A percentile compares a stretch with the other conserved stretches of the same genome.
These are phyloP conservation scores for Popillia japonica DNA, from an alignment of 1,140 invertebrate genomes.

Conservation along the genomic window DNA sequence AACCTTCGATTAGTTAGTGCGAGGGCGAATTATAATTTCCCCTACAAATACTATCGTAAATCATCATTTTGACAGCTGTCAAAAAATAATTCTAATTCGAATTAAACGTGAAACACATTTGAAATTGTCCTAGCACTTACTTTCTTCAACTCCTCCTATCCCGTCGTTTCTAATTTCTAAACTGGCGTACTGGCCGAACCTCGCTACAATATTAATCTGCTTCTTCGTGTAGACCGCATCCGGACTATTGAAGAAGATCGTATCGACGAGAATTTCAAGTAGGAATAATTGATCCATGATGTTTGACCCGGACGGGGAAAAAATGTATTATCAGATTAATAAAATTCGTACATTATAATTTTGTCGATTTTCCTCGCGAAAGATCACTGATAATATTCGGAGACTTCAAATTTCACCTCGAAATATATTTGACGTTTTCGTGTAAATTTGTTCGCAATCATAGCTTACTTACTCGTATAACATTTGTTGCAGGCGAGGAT, in stretches of 20 bases:
- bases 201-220: constrained; percentile 46
- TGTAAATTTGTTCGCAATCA: constrained; percentile 22
- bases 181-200: constrained; percentile 44
- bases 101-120: too few relatives aligned
- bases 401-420: constrained; percentile 22
- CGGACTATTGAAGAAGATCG: constrained; percentile 44
- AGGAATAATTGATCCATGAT: constrained; percentile 45
- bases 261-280: constrained; percentile 49
- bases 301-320: background rate
- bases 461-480: constrained; percentile 17
- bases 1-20: too few relatives aligned
- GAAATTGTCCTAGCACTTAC: too few relatives aligned
- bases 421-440: background rate
- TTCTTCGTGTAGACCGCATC: constrained; percentile 42
- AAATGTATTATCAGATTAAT: background rate
- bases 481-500: constrained; percentile 20
- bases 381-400: background rate
- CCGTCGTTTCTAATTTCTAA: constrained; percentile 46
- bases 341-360: constrained; percentile 33
- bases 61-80: background rate
- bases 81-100: background rate
- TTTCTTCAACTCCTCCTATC: constrained; percentile 34
- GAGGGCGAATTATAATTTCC: too few relatives aligned
- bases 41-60: too few relatives aligned
- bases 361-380: background rate